These are phyloP conservation scores for Agrilus mali DNA, from an alignment of 2,888 invertebrate species.

Conservation along the genomic window DNA sequence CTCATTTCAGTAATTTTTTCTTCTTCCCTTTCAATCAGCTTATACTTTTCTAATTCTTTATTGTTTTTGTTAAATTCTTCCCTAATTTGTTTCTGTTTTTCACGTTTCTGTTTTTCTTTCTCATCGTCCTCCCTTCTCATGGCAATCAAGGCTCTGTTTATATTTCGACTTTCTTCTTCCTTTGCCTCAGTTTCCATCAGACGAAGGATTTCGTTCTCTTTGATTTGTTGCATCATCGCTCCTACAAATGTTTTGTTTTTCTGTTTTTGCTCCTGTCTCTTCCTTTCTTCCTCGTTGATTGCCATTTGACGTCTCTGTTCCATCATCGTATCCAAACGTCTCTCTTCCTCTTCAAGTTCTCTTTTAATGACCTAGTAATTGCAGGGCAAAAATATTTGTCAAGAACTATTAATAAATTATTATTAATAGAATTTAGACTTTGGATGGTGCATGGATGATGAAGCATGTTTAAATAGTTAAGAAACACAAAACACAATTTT, in stretches of 20 bases:
- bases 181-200: conserved; percentile 50
- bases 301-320: conserved; percentile 50
- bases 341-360: conserved; percentile 43
- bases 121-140: conserved; percentile 52
- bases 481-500: no score
- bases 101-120: conserved; percentile 42
- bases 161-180: conserved; percentile 53
- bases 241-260: conserved; percentile 15
- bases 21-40: conserved; percentile 51
- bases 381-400: no score
- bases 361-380: conserved; percentile 40
- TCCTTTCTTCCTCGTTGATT: conserved; percentile 39
- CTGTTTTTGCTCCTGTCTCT: conserved; percentile 32
- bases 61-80: conserved; percentile 49
- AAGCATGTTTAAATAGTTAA: no score
- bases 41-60: conserved; percentile 46
- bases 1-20: conserved; percentile 50
- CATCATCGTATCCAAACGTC: conserved; percentile 54
- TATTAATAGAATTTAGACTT: no score
- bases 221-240: conserved; percentile 35
- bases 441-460: no score
- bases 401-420: no score
- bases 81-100: conserved; percentile 41
- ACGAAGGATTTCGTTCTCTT: conserved; percentile 38
- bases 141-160: conserved; percentile 49